A percentile compares a stretch with the other conserved stretches of the same genome.
Conservation (phyloP, 2,888 invertebrate genomes). For the Cheiracanthium punctorium region DNA sequence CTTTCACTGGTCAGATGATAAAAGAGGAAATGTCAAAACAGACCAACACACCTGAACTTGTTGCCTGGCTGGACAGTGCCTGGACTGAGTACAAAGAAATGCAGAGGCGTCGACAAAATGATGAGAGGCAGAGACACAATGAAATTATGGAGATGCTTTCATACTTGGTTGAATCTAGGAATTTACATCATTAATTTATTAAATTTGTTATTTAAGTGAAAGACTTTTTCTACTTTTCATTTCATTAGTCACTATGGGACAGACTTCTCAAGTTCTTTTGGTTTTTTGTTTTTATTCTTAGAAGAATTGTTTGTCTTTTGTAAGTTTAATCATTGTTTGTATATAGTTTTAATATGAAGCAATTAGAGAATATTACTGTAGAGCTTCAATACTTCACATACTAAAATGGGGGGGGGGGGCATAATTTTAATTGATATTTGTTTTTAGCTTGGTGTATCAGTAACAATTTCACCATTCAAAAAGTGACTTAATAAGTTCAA, state of each 20-base stretch:
- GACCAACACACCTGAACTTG: slow-evolving; percentile 23
- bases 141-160: slow-evolving; percentile 64
- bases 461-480: too few relatives aligned
- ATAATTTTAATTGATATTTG: too few relatives aligned
- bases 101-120: slow-evolving; percentile 29
- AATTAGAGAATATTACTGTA: too few relatives aligned
- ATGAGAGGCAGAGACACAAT: slow-evolving; percentile 38
- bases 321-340: too few relatives aligned
- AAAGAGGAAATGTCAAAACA: slow-evolving; percentile 3
- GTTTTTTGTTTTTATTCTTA: too few relatives aligned
- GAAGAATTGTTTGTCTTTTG: too few relatives aligned
- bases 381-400: too few relatives aligned
- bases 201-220: background rate
- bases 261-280: background rate
- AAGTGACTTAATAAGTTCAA: too few relatives aligned
- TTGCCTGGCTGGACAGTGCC: slow-evolving; percentile 33
- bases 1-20: background rate
- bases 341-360: too few relatives aligned
- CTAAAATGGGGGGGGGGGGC: too few relatives aligned
- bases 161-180: slow-evolving; percentile 35
- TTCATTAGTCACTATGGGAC: background rate
- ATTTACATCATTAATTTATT: background rate
- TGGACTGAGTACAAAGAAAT: slow-evolving; percentile 58
- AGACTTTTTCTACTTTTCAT: background rate
- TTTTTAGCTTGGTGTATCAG: too few relatives aligned